Base-by-base conservation (phyloP, 2,797 vertebrate species). In the Sebastes reedi region DNA sequence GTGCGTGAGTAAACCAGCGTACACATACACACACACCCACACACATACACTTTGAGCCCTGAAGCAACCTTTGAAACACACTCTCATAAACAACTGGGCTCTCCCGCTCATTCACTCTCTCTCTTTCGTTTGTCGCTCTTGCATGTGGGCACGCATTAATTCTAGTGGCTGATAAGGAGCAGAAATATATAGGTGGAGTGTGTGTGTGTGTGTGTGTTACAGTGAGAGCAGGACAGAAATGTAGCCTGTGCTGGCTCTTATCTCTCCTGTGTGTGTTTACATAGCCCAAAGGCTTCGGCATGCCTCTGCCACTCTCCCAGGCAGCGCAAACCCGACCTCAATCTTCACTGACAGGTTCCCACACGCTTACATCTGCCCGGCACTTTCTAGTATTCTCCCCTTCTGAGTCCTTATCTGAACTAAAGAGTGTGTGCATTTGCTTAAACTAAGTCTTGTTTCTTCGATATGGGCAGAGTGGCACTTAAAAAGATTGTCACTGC, bases 231-330 rank as follows among this genome's bases (percentile, higher is more conserved):
- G 77, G 67, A 68, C 69, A 87, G 54, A 84, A 87, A 70, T 86
- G 84, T 76, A 79, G 69, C 85, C 83, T 87, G 66, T 85, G 81
- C 59, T 65, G 54, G 39, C 72, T 72, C 83, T 92, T 92, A 92
- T 95, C 92, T 92, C 10, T 54, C 16, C 14, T 73, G 12, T 87
- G 24, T 85, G 78, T 93, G 90, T 95, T 94, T 93, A 95, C 93
- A 89, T 88, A 92, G 88, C 93, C 92, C 86, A 68, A 75, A 91
- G 87, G 91, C 88, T 85, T 85, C 68, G 2, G 84, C 94, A 93
- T 93, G 93, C 86, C 87, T 90, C 81, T 87, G 84, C 88, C 88
- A 85, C 72, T 84, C 89, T 90, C 88, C 72, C 87, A 91, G 87
- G 80, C 85, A 82, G 77, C 4, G 1, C 54, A 86, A 46, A 82